Percentiles rank a stretch among this genome's conserved stretches.
These are phyloP conservation scores for Pyrgilauda ruficollis DNA, from an alignment of 2,113 vertebrate species.

Conservation along the genomic window DNA sequence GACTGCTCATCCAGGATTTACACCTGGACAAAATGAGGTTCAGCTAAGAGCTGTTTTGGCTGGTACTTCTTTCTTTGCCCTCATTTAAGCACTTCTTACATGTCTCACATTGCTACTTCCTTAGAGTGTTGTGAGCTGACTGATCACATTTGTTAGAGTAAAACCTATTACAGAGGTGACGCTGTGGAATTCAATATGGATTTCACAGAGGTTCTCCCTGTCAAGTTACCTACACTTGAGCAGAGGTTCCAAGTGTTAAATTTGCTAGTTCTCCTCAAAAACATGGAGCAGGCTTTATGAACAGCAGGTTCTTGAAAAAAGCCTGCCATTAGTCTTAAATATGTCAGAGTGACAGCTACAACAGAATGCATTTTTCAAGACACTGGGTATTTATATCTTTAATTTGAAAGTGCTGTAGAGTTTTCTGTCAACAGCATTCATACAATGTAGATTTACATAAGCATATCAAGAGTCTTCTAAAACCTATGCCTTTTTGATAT, in stretches of 20 bases:
- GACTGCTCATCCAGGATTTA: background rate
- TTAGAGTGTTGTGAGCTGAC: background rate
- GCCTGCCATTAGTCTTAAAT: background rate
- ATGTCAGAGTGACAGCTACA: background rate
- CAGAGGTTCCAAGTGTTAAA: background rate
- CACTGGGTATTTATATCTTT: background rate
- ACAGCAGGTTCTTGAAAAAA: background rate
- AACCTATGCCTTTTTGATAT: background rate
- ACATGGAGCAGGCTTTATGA: background rate
- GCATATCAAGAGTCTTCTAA: background rate
- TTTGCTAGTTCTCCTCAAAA: background rate
- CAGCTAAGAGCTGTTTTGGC: background rate
- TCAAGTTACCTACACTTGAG: background rate
- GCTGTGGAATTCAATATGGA: accelerated
- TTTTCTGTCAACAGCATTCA: background rate
- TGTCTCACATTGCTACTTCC: accelerated
- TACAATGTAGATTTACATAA: background rate
- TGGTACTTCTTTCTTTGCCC: accelerated
- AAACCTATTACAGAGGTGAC: background rate
- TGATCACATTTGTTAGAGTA: background rate
- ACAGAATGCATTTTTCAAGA: background rate
- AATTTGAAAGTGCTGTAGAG: background rate
- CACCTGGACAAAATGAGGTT: background rate
- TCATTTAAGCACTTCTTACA: background rate
- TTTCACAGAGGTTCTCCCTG: background rate